Evolutionary conservation across 2,113 vertebrate genomes (phyloP), one percentile per base, ranked within the genome.

Genomic region (Cottus gobio): DNA sequence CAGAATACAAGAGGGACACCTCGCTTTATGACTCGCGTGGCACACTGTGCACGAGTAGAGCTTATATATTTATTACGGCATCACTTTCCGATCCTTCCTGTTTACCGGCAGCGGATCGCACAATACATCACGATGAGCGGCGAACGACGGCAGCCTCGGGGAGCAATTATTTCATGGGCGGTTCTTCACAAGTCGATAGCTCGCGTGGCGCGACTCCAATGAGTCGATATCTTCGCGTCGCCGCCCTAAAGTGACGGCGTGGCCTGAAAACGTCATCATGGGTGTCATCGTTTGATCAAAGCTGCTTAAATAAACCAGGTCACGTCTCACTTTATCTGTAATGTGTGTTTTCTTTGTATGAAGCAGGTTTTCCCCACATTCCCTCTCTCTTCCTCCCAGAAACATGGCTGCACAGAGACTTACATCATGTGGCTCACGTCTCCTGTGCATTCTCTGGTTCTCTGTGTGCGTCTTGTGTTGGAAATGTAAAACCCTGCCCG

Each of bases 141-240:
- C 46, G 46, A 77, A 79, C 77, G 77, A 82, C 84, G 76, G 75
- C 42, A 63, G 75, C 65, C 79, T 44, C 24, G 6, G 79, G 84
- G 73, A 79, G 37, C 80, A 26, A 42, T 44, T 78, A 83, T 79
- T 83, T 69, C 71, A 81, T 13, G 64, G 68, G 52, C 36, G 72
- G 50, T 48, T 85, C 67, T 65, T 81, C 72, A 85, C 67, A 84
- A 67, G 78, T 73, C 20, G 20, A 86, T 75, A 37, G 61, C 58
- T 34, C 75, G 64, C 39, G 64, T 50, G 52, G 52, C 26, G 7
- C 20, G 1, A 31, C 81, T 81, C 89, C 81, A 87, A 46, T 85
- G 69, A 80, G 46, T 77, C 79, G 63, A 86, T 82, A 86, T 75
- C 22, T 2, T 78, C 85, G 82, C 87, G 72, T 90, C 77, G 71